These are phyloP conservation scores for Ellobius talpinus DNA, from an alignment of 2,113 vertebrate species.

Conservation along the genomic window DNA sequence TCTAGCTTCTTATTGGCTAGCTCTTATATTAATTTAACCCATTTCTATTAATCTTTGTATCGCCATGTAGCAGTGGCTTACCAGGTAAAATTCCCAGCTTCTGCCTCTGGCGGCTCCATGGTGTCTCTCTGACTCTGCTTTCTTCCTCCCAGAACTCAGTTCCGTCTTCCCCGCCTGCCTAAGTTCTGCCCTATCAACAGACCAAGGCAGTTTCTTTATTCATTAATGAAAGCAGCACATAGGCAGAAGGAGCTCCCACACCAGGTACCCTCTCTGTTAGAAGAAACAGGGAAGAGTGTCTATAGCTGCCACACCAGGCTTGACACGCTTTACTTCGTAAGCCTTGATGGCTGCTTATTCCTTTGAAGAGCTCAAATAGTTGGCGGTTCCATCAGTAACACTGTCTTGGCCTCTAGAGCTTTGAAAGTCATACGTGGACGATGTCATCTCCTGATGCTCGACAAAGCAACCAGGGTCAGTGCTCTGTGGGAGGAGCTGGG, in stretches of 20 bases:
- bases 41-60: no score
- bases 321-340: not conserved
- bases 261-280: not conserved
- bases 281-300: not conserved
- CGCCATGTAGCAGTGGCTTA: no score
- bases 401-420: not conserved
- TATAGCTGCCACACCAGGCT: not conserved
- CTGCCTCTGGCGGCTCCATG: no score
- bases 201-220: no score
- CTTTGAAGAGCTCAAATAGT: not conserved
- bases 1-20: no score
- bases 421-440: not conserved
- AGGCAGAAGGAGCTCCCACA: no score
- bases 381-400: not conserved
- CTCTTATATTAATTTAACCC: no score
- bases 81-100: no score
- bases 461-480: not conserved
- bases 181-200: no score
- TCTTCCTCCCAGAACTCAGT: no score
- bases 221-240: no score
- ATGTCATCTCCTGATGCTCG: not conserved
- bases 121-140: no score
- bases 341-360: not conserved
- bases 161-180: rapidly evolving
- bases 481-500: not conserved